Base-by-base conservation (phyloP, 2,797 vertebrate species). In the Tapirus indicus region DNA sequence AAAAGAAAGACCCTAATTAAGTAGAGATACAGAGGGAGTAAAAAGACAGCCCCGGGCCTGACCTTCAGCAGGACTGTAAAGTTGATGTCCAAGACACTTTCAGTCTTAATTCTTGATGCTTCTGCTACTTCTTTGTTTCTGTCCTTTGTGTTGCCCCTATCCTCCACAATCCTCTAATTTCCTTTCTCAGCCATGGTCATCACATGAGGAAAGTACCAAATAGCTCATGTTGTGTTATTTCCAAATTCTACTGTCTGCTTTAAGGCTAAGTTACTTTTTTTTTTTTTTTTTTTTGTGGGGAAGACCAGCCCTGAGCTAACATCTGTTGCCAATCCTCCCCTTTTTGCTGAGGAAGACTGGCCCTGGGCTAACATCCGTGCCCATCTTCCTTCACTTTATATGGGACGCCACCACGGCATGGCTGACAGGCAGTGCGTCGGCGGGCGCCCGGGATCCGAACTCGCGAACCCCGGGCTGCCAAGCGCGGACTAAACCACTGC, bases 161-260 rank as follows among this genome's bases (percentile, higher is more conserved):
- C 3, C 18, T 87, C n/a, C 20, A 20, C 14, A 27, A 7, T 32
- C 25, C 25, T 23, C 29, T 2, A 17, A 10, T 60, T 69, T 75
- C 10, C 35, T 27, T 79, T 35, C 66, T 91, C 29, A 56, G 23
- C 58, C 56, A 56, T 1, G 47, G 5, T 88, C 2, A 1, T 9
- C 20, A 54, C 0, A 0, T 13, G 27, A 52, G 12, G 12, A 56
- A 44, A 66, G 9, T 23, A 4, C 5, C 35, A 0, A 20, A 7
- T n/a, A 82, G 4, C 41, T 41, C 49, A 41, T 49, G 41, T 27
- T 44, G 3, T 7, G 47, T 44, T 66, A 4, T 49, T 69, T 78
- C 44, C 13, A 69, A 69, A 72, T 35, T 83, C 68, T 52, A 54
- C 62, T 77, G 9, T 5, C 11, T 78, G 16, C 29, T 74, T 90